A percentile compares a stretch with the other conserved stretches of the same genome.
Conservation (phyloP, 2,113 vertebrate genomes). For the Chaetodon trifascialis region DNA sequence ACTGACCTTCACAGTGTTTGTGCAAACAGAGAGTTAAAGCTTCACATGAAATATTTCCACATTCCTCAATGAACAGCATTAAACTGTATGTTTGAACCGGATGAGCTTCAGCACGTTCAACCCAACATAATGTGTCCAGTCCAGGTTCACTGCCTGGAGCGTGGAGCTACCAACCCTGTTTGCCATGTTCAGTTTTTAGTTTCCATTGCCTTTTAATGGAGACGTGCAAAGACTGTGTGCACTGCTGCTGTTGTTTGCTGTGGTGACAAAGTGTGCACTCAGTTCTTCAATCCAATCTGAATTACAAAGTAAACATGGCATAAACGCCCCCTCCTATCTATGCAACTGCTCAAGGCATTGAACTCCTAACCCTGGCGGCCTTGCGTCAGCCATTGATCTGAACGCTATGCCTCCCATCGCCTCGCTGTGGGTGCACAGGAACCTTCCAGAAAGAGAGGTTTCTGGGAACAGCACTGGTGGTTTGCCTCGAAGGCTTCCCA, state of each 20-base stretch:
- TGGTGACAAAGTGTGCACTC: neutral
- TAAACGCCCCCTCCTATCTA: neutral
- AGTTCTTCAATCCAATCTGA: neutral
- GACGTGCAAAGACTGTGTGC: neutral
- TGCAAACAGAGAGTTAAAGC: neutral
- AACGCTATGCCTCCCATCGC: neutral
- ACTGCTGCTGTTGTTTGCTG: neutral
- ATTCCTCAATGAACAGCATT: too few relatives aligned
- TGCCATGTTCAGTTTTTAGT: neutral
- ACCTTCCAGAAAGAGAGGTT: constrained; percentile 43
- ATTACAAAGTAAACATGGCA: neutral
- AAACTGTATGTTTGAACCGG: neutral
- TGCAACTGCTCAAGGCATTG: neutral
- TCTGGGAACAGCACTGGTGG: constrained; percentile 63
- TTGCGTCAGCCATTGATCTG: neutral
- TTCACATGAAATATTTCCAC: neutral
- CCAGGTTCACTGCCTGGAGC: neutral
- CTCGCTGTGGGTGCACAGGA: constrained; percentile 15
- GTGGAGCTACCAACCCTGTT: neutral
- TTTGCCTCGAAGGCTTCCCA: constrained; percentile 56
- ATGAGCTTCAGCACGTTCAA: neutral
- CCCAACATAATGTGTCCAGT: neutral
- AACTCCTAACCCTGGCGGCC: neutral
- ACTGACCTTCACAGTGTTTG: neutral
- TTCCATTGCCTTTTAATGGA: neutral